Conservation (phyloP, 2,888 invertebrate genomes). For the Pocota personata region DNA sequence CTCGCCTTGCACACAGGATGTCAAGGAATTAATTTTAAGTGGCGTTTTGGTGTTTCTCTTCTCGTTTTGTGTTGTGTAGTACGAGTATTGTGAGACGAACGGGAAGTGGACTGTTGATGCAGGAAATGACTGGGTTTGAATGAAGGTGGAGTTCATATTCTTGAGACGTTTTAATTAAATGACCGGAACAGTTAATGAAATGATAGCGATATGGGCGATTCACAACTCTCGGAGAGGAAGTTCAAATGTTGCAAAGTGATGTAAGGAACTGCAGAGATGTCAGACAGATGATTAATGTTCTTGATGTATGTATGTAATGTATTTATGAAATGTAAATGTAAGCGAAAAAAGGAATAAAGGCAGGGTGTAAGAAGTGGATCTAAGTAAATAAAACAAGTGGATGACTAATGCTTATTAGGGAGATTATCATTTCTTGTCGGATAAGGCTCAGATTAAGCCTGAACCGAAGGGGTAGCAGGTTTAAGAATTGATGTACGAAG, state of each 20-base stretch:
- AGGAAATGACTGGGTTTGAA: constrained; percentile 51
- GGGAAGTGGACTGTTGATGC: constrained; percentile 48
- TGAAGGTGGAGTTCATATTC: constrained; percentile 50
- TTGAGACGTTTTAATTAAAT: constrained; percentile 67
- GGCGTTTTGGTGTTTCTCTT: constrained; percentile 49
- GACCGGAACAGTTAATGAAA: constrained; percentile 67
- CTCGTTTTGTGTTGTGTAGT: neutral
- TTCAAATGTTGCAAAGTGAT: constrained; percentile 13
- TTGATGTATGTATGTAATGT: neutral
- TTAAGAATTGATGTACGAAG: too few species aligned
- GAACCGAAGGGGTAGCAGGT: too few species aligned
- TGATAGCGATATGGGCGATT: constrained; percentile 50
- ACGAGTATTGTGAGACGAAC: neutral
- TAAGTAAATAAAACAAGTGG: too few species aligned
- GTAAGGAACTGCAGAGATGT: neutral
- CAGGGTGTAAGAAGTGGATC: neutral
- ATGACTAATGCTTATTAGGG: too few species aligned
- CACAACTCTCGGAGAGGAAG: neutral
- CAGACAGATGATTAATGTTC: neutral
- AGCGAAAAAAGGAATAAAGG: neutral
- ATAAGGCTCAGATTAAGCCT: too few species aligned
- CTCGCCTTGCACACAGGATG: constrained; percentile 52
- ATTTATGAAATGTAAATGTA: neutral
- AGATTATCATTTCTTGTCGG: too few species aligned
- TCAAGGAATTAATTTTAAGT: constrained; percentile 68